Percentiles rank a stretch among this genome's conserved stretches.
phyloP scores from a whole-genome alignment of 2,888 invertebrate species.

The Tanypteryx hageni region DNA sequence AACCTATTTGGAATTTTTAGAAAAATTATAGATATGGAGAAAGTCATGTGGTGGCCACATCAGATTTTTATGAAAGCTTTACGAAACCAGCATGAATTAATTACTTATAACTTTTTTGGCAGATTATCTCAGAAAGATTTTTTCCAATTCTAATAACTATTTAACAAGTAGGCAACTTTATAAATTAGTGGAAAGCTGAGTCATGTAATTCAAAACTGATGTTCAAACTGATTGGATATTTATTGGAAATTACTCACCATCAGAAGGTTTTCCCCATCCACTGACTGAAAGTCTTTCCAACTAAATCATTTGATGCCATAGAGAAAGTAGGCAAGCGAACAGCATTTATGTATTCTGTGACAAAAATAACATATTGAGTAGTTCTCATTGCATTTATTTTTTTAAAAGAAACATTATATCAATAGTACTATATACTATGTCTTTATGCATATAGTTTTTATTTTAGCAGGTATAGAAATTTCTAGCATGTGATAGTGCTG shows the following conservation, averaged over 20 bases:
- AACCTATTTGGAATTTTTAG: too few relatives aligned
- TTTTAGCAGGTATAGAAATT: too few relatives aligned
- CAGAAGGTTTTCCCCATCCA: slow-evolving; percentile 70
- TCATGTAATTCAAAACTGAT: neutral
- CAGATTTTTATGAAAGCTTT: neutral
- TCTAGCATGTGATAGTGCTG: too few relatives aligned
- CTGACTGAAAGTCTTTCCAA: slow-evolving; percentile 67
- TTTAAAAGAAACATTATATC: neutral
- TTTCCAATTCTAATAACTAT: too few relatives aligned
- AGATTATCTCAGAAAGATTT: too few relatives aligned
- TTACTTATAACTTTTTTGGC: too few relatives aligned
- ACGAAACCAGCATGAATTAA: neutral
- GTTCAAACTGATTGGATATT: neutral
- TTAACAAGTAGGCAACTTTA: too few relatives aligned
- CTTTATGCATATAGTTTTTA: too few relatives aligned
- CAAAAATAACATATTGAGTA: neutral
- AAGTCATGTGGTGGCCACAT: too few relatives aligned
- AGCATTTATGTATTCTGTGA: slow-evolving; percentile 27
- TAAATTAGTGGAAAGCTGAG: too few relatives aligned
- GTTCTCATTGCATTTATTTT: neutral
- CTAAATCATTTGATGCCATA: slow-evolving; percentile 66
- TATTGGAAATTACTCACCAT: slow-evolving; percentile 67
- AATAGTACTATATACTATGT: neutral
- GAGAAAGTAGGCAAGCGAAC: slow-evolving; percentile 56
- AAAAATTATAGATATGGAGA: too few relatives aligned